These are phyloP conservation scores for Sycophila texana DNA, from an alignment of 2,888 invertebrate species.

Conservation along the genomic window DNA sequence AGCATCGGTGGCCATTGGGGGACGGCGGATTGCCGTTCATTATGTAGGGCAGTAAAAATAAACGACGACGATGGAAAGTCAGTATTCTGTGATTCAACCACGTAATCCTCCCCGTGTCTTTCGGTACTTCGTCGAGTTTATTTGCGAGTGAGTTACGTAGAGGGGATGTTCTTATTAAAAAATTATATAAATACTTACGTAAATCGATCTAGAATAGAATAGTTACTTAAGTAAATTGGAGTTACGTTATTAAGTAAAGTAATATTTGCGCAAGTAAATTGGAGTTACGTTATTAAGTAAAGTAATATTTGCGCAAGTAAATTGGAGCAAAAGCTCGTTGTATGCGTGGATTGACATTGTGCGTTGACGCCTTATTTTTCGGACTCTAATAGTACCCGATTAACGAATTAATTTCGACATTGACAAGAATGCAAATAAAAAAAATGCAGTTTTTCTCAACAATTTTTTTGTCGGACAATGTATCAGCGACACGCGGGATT, in stretches of 20 bases:
- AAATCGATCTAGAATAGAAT: conserved; percentile 46
- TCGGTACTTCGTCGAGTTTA: background rate
- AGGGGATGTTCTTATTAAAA: conserved; percentile 25
- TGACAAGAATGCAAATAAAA: too few species aligned
- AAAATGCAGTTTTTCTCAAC: too few species aligned
- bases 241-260: too few species aligned
- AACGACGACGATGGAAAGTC: background rate
- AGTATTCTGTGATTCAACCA: background rate
- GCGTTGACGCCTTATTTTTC: too few species aligned
- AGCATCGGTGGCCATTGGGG: background rate
- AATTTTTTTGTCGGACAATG: too few species aligned
- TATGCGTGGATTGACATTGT: background rate
- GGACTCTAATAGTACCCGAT: background rate
- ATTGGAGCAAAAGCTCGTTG: background rate
- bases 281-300: too few species aligned
- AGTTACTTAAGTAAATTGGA: too few species aligned
- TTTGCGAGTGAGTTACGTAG: conserved; percentile 3
- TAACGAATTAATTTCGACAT: background rate
- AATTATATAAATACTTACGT: conserved; percentile 65
- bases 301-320: too few species aligned
- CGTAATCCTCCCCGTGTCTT: background rate
- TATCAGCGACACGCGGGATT: too few species aligned
- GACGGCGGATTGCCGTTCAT: too few species aligned
- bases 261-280: too few species aligned
- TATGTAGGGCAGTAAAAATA: background rate